phyloP scores from a whole-genome alignment of 1,140 invertebrate species.

The Diplogasteroides magnus region DNA sequence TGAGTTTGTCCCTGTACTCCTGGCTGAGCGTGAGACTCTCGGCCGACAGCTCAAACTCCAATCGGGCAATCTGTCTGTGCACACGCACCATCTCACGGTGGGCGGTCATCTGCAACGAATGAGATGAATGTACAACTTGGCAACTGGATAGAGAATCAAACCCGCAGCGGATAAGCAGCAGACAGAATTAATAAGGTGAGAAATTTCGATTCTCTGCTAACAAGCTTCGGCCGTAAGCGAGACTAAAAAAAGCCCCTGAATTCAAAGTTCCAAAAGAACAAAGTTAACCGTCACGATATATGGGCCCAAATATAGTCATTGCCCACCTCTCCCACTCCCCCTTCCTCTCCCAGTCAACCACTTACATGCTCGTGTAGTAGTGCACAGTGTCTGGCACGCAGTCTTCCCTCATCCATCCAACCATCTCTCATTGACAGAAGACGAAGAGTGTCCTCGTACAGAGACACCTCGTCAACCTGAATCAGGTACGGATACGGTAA shows the following conservation, averaged over 20 bases:
- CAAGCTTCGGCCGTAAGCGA: too few species aligned
- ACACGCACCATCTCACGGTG: constrained; percentile 3
- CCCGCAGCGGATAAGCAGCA: too few species aligned
- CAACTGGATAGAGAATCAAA: too few species aligned
- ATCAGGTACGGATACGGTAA: too few species aligned
- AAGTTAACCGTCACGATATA: too few species aligned
- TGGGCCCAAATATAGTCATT: too few species aligned
- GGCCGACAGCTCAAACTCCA: constrained; percentile 15
- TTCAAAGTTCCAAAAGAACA: neutral
- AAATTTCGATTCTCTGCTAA: too few species aligned
- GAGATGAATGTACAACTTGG: too few species aligned
- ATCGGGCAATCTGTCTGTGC: constrained; percentile 1
- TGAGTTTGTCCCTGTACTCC: constrained; percentile 21
- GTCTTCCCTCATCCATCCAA: neutral
- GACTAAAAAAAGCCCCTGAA: too few species aligned
- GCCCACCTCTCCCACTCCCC: too few species aligned
- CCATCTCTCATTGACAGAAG: neutral
- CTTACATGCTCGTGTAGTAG: constrained; percentile 15
- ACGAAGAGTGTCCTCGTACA: neutral
- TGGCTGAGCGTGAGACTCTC: constrained; percentile 22
- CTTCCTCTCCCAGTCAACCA: neutral
- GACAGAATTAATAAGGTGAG: too few species aligned
- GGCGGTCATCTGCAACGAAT: constrained; percentile 3
- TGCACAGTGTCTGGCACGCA: constrained; percentile 11
- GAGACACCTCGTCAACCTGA: neutral